phyloP scores from a whole-genome alignment of 1,140 invertebrate genomes.

The Stenopsyche tienmushanensis region DNA sequence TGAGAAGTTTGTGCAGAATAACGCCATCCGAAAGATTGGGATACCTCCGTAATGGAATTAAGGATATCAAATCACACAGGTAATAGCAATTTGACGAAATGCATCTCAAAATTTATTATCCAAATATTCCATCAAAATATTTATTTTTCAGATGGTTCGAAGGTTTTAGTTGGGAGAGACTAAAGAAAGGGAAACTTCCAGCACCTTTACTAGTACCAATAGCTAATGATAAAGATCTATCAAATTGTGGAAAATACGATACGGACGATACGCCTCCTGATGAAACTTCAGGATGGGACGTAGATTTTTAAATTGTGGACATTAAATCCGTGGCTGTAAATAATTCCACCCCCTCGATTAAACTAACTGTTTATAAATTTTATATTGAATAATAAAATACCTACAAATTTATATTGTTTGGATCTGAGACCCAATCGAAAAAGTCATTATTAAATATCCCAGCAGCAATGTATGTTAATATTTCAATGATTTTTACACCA shows the following conservation, averaged over 20 bases:
- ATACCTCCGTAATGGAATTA: slow-evolving; percentile 78
- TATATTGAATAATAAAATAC: too few species aligned
- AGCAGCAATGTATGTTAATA: too few species aligned
- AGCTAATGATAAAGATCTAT: neutral
- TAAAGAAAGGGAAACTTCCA: slow-evolving; percentile 64
- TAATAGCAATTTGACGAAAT: slow-evolving; percentile 52
- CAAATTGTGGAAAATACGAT: neutral
- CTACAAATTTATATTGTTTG: too few species aligned
- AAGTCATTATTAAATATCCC: too few species aligned
- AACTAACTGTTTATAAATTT: too few species aligned
- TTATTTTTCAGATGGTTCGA: slow-evolving; percentile 71
- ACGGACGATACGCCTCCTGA: neutral
- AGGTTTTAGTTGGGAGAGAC: slow-evolving; percentile 82
- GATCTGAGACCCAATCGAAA: too few species aligned
- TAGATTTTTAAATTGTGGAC: neutral
- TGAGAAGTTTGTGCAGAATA: slow-evolving; percentile 79
- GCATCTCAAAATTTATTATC: neutral
- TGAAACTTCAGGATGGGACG: neutral
- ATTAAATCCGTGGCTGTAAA: too few species aligned
- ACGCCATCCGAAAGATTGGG: slow-evolving; percentile 84
- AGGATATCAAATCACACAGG: slow-evolving; percentile 85
- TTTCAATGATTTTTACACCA: too few species aligned
- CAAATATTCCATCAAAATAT: slow-evolving; percentile 42
- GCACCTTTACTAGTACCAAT: slow-evolving; percentile 44
- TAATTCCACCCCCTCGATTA: too few species aligned